Evolutionary conservation across 2,888 invertebrate species (phyloP).

Genomic region (Lepeophtheirus nordmannii): DNA sequence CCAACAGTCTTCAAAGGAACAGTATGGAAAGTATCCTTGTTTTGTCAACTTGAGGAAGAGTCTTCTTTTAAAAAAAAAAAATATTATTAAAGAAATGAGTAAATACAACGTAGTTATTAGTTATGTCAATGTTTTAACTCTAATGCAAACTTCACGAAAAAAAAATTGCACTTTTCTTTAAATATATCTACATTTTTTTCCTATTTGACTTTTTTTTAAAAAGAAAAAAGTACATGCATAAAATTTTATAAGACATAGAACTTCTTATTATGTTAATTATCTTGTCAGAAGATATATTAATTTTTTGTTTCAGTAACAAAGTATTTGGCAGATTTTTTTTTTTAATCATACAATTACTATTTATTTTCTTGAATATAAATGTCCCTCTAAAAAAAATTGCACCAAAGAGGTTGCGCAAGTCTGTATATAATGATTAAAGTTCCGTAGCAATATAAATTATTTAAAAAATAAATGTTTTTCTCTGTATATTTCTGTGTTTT

Average conservation of each 20-base stretch:
- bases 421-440: background rate
- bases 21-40: background rate
- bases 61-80: too few species aligned
- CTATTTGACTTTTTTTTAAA: too few species aligned
- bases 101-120: background rate
- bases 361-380: background rate
- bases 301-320: background rate
- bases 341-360: background rate
- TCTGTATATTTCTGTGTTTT: too few species aligned
- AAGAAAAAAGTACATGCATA: background rate
- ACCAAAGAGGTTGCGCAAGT: constrained; percentile 6
- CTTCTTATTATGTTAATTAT: background rate
- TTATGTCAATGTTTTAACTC: too few species aligned
- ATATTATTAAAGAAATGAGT: background rate
- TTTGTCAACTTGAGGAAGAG: too few species aligned
- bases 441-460: background rate
- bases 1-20: background rate
- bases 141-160: too few species aligned
- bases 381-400: background rate
- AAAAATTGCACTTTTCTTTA: too few species aligned
- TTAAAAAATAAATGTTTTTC: background rate
- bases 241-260: background rate
- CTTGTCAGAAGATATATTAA: background rate
- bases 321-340: background rate
- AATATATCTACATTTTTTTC: too few species aligned